Conservation (phyloP, 2,797 vertebrate species). For the Fistularia tabacaria region DNA sequence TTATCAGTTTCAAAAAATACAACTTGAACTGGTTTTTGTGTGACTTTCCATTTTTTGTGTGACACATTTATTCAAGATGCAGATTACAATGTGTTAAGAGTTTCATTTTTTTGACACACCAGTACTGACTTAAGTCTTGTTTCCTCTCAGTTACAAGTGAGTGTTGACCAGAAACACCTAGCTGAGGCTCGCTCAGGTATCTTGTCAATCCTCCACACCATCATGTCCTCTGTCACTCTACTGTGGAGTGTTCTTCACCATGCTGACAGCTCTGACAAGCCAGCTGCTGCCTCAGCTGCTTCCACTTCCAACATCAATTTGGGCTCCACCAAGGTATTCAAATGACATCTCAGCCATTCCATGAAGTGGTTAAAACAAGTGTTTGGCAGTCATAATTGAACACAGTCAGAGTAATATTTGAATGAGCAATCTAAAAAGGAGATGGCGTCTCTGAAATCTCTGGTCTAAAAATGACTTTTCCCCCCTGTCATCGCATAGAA, state of each 20-base stretch:
- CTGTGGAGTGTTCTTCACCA: slow-evolving; percentile 93
- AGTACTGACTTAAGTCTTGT: background rate
- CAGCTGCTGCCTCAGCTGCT: slow-evolving; percentile 79
- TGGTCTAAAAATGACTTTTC: too few relatives aligned
- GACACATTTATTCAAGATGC: background rate
- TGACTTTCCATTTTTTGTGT: background rate
- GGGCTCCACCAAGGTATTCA: slow-evolving; percentile 91
- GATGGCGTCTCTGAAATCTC: too few relatives aligned
- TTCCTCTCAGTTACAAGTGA: slow-evolving; percentile 83
- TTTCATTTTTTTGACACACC: background rate
- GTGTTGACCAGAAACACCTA: slow-evolving; percentile 93
- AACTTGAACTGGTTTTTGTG: background rate
- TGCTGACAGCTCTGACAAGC: slow-evolving; percentile 89
- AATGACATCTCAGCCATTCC: background rate
- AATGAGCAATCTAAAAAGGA: background rate
- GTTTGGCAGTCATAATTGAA: too few relatives aligned
- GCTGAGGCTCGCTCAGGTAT: slow-evolving; percentile 93
- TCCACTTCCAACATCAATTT: slow-evolving; percentile 93
- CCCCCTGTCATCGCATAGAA: too few relatives aligned
- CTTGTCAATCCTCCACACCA: slow-evolving; percentile 94
- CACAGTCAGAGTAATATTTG: background rate
- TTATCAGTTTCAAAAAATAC: background rate
- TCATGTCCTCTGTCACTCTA: slow-evolving; percentile 96
- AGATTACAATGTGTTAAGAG: background rate
- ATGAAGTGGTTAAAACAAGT: too few relatives aligned